Evolutionary conservation across 2,888 invertebrate genomes (phyloP), one percentile per base, ranked within the genome.

Genomic region (Heteropelma amictum): DNA sequence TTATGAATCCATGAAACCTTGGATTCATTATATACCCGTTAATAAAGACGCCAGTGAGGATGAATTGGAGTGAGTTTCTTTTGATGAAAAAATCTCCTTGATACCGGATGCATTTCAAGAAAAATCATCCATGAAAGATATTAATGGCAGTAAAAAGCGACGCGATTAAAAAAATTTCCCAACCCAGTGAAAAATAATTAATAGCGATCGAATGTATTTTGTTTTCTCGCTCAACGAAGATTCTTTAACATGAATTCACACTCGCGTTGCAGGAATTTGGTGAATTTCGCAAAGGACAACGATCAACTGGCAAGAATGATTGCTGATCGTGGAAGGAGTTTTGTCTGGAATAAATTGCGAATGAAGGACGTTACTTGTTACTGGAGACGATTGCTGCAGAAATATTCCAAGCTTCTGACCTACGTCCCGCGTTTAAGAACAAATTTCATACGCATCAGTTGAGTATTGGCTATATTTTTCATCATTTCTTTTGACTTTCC

Each of bases 1-100:
- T 89, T 99, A 99, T 87, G 92, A 94, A 2, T 93, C 94, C 7
- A 89, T 99, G 84, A 95, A 95, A 87, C 98, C 98, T 0, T 98
- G 98, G 98, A 93, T 97, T 40, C 98, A 99, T 90, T 99, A 97
- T 88, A 92, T 99, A 78, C 98, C 98, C 0, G 92, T 99, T 0
- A 85, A 92, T 3, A 92, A 91, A 77, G 90, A 92, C 80, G 91
- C 94, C 10, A 92, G 90, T 19, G 91, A 94, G 88, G 90, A 93
- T 42, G 93, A 96, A 78, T 91, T 97, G n/a, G 91, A 92, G 92
- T 92, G 84, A 84, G 83, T 67, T n/a, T n/a, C n/a, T n/a, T n/a
- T n/a, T n/a, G n/a, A n/a, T n/a, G n/a, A n/a, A n/a, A n/a, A n/a
- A n/a, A n/a, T n/a, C n/a, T n/a, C n/a, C n/a, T n/a, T n/a, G n/a